Percentiles rank a stretch among this genome's conserved stretches.
Evolutionary conservation across 2,888 invertebrate species (phyloP).

Genomic region (Sylvicola fuscatus): DNA sequence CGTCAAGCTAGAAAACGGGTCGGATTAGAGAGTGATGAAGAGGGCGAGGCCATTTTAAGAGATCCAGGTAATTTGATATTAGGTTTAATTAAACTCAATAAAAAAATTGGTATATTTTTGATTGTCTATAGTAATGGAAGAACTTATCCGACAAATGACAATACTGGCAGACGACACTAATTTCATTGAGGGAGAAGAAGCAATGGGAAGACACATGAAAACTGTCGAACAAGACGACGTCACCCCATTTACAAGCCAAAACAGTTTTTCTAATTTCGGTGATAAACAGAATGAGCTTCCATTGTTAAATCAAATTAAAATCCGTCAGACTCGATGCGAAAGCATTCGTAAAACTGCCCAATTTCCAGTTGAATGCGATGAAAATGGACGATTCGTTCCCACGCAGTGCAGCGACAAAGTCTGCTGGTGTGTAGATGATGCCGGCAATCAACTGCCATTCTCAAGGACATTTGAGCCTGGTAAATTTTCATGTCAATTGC

Average conservation of each 20-base stretch:
- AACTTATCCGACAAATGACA: slow-evolving; percentile 45
- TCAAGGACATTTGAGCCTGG: slow-evolving; percentile 37
- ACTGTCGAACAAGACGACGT: slow-evolving; percentile 8
- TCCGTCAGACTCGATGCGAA: slow-evolving; percentile 25
- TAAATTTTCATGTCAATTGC: slow-evolving; percentile 34
- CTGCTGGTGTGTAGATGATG: slow-evolving; percentile 79
- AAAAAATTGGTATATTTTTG: no score
- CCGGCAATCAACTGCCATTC: slow-evolving; percentile 44
- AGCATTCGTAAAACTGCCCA: slow-evolving; percentile 23
- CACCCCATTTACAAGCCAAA: slow-evolving; percentile 21
- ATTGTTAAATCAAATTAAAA: slow-evolving; percentile 14
- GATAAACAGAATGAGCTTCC: slow-evolving; percentile 22
- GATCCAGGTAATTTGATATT: no score
- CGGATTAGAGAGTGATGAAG: slow-evolving; percentile 15
- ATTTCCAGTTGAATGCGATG: slow-evolving; percentile 37
- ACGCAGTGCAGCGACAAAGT: slow-evolving; percentile 47
- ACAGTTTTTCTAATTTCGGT: slow-evolving; percentile 16
- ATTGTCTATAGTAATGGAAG: slow-evolving; percentile 35
- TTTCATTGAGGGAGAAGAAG: slow-evolving; percentile 9
- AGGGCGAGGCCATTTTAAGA: slow-evolving; percentile 20
- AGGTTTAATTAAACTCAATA: no score
- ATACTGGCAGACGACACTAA: slow-evolving; percentile 28
- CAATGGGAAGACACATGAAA: slow-evolving; percentile 5
- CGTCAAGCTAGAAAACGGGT: slow-evolving; percentile 48
- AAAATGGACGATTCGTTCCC: slow-evolving; percentile 48